phyloP scores from a whole-genome alignment of 2,797 vertebrate genomes.

The Tamandua tetradactyla region DNA sequence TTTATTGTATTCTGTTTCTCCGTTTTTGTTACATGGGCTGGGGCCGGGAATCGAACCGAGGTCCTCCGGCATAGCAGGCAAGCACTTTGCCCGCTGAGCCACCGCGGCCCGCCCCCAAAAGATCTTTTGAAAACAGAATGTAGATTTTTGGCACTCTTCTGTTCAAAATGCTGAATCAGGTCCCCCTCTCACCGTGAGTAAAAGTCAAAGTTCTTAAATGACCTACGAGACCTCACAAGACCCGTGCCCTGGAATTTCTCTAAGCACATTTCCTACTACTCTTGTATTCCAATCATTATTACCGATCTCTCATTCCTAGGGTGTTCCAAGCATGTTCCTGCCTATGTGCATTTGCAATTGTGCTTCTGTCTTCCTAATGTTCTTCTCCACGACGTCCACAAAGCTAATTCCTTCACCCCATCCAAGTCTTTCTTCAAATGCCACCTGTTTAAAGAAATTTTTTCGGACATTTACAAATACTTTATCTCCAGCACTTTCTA shows the following conservation, averaged over 20 bases:
- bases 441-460: neutral
- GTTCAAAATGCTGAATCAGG: neutral
- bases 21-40: too few species aligned
- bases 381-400: neutral
- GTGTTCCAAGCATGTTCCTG: neutral
- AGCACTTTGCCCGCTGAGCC: too few species aligned
- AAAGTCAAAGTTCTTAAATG: neutral
- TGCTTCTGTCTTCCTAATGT: neutral
- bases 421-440: neutral
- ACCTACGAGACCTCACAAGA: accelerated
- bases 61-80: too few species aligned
- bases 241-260: neutral
- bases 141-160: neutral
- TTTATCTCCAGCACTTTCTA: neutral
- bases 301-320: neutral
- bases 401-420: neutral
- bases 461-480: neutral
- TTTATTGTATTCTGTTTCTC: too few species aligned
- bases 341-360: neutral
- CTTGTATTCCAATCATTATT: accelerated
- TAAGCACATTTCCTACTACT: neutral
- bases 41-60: too few species aligned
- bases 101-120: too few species aligned
- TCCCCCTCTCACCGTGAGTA: neutral
- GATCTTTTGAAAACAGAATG: neutral